These are phyloP conservation scores for Rhagonycha fulva DNA, from an alignment of 2,888 invertebrate species.

Conservation along the genomic window DNA sequence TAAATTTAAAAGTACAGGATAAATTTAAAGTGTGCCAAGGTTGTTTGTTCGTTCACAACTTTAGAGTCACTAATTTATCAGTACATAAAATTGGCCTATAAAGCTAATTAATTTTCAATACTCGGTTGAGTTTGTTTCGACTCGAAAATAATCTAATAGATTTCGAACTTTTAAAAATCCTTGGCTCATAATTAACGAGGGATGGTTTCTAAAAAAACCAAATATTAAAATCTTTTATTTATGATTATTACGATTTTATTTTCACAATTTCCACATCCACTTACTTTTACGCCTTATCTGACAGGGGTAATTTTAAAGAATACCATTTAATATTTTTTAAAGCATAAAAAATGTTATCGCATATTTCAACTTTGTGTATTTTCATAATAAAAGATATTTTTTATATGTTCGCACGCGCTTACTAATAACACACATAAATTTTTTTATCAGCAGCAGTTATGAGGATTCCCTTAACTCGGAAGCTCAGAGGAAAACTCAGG, in stretches of 20 bases:
- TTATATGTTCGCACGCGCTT: not conserved
- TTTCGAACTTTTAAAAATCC: not conserved
- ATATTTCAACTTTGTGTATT: not conserved
- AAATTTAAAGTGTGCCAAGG: conserved; percentile 35
- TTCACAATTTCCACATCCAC: not conserved
- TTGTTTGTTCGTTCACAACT: conserved; percentile 2
- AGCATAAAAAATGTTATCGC: not conserved
- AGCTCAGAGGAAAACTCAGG: conserved; percentile 55
- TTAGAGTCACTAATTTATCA: conserved; percentile 4
- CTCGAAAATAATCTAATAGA: not conserved
- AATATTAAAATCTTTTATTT: not conserved
- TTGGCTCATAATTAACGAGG: not conserved
- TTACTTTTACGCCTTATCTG: not conserved
- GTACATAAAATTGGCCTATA: not conserved
- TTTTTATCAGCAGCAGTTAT: conserved; percentile 60
- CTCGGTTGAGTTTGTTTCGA: not conserved
- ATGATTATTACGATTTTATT: not conserved
- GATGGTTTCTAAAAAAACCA: not conserved
- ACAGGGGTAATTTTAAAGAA: not conserved
- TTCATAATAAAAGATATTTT: not conserved
- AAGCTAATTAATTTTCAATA: conserved; percentile 13
- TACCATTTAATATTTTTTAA: not conserved
- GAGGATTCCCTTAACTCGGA: conserved; percentile 79
- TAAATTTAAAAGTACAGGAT: not conserved
- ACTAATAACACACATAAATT: conserved; percentile 3